Conservation (phyloP, 2,888 invertebrate species). For the Pteria penguin region DNA sequence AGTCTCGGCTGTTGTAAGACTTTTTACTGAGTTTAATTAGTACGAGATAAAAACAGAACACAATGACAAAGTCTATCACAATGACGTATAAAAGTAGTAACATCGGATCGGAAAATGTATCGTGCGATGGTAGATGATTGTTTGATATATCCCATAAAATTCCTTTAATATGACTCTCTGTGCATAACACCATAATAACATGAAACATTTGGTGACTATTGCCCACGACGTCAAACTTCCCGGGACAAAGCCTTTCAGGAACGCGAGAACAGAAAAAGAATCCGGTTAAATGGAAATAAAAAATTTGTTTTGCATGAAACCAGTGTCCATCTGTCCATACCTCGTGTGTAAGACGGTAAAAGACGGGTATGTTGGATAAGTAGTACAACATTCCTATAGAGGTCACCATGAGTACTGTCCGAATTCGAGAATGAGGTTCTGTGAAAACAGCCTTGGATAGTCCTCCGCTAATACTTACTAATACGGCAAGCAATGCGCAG, state of each 20-base stretch:
- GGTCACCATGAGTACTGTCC: constrained; percentile 6
- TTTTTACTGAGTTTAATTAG: too few relatives aligned
- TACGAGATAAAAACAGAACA: background rate
- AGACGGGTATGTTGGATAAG: constrained; percentile 12
- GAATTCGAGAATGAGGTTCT: constrained; percentile 5
- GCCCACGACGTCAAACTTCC: constrained; percentile 23
- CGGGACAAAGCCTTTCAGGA: constrained; percentile 14
- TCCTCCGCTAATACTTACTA: constrained; percentile 1
- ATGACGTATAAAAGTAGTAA: background rate
- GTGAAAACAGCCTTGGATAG: constrained; percentile 7
- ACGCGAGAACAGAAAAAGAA: constrained; percentile 12
- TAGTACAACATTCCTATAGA: constrained; percentile 7
- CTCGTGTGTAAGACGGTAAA: background rate
- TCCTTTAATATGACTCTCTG: constrained; percentile 9
- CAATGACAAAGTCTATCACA: background rate
- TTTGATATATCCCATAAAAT: constrained; percentile 16
- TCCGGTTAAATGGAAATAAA: background rate
- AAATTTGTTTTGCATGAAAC: constrained; percentile 5
- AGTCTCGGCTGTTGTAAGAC: too few relatives aligned
- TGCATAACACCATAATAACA: constrained; percentile 7
- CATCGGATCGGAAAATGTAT: too few relatives aligned
- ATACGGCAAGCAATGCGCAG: background rate
- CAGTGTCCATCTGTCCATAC: constrained; percentile 10
- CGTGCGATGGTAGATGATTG: background rate
- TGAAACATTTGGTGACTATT: constrained; percentile 28